Evolutionary conservation across 2,888 invertebrate species (phyloP).

Genomic region (Blera fallax): DNA sequence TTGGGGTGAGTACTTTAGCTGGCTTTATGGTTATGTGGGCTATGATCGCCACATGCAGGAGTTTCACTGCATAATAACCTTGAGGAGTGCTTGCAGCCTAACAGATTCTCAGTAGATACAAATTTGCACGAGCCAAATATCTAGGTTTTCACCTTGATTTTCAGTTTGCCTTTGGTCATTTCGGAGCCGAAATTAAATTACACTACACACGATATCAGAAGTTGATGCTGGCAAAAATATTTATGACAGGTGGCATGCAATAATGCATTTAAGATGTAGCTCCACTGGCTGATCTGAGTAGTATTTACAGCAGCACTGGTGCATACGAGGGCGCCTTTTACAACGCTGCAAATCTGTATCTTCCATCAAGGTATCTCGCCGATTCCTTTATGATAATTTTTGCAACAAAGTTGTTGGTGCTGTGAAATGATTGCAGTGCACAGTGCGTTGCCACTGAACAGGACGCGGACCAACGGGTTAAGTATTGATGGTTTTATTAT

Average conservation of each 20-base stretch:
- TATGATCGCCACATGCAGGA: not conserved
- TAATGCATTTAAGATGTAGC: constrained; percentile 64
- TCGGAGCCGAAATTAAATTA: constrained; percentile 37
- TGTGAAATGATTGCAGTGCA: constrained; percentile 21
- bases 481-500: constrained; percentile 57
- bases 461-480: not conserved
- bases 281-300: not conserved
- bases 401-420: constrained; percentile 42
- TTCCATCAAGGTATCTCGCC: constrained; percentile 30
- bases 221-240: constrained; percentile 17
- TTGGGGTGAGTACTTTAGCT: not conserved
- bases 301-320: not conserved
- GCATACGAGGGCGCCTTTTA: constrained; percentile 34
- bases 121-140: constrained; percentile 14
- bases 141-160: constrained; percentile 58
- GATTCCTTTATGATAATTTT: constrained; percentile 60
- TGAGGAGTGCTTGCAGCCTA: not conserved
- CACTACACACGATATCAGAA: constrained; percentile 27
- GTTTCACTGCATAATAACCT: constrained; percentile 5
- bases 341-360: constrained; percentile 11
- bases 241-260: constrained; percentile 68
- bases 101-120: not conserved
- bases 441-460: constrained; percentile 7
- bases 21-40: not conserved
- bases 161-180: constrained; percentile 37